Evolutionary conservation across 2,888 invertebrate species (phyloP), one percentile per base, ranked within the genome.

Genomic region (Sesia bembeciformis): DNA sequence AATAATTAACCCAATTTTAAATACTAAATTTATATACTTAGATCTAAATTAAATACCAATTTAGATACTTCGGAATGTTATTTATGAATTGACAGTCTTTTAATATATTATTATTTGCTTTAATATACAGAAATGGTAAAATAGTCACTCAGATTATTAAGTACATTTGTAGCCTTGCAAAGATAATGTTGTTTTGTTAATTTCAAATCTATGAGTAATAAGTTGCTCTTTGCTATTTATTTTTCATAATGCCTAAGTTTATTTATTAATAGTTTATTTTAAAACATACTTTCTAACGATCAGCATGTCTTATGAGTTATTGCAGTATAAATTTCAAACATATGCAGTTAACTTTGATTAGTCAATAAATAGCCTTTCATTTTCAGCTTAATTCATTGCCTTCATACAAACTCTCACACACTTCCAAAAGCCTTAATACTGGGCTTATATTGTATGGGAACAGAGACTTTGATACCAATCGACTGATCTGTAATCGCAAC

Each of bases 401-500:
- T 84, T 96, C 96, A 78, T 96, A 96, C 65, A 96, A 90, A 73
- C 94, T 94, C 74, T 96, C 96, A 71, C 96, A 96, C 62, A 94
- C 94, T 76, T 95, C 95, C 61, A 97, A 85, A 66, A 97, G 86
- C 78, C 95, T 93, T 64, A 96, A 87, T 56, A 97, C 95, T 49
- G 97, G 97, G 67, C 94, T 95, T 70, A 97, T 97, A 78, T 97
- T 97, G 78, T 97, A 97, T 0, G 97, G 96, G 79, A 96, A 97
- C 53, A 96, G 81, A 63, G 95, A 93, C 70, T 94, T 94, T 0
- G 95, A 93, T 4, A 97, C 96, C 63, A 97, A 84, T 70, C 95
- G 91, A 64, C 94, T 94, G 61, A 97, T 96, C 70, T 96, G 94
- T 65, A 94, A 88, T 62, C 95, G 91, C 56, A 97, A 87, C 54